A percentile compares a stretch with the other conserved stretches of the same genome.
Evolutionary conservation across 2,888 invertebrate genomes (phyloP).

Genomic region (Lepeophtheirus nordmannii): DNA sequence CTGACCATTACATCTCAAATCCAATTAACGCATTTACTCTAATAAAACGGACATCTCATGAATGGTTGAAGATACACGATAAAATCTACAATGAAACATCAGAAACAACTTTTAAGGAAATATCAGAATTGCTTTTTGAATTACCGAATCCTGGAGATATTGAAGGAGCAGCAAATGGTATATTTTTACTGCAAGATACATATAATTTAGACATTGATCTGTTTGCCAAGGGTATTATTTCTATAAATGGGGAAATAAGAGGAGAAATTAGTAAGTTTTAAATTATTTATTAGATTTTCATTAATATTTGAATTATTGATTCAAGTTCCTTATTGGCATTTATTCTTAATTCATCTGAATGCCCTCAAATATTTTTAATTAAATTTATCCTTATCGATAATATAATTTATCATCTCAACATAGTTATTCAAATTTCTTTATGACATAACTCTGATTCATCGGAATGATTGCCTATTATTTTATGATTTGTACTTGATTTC

Average conservation of each 20-base stretch:
- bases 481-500: not conserved
- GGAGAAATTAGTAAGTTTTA: not conserved
- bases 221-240: not conserved
- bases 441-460: too few species aligned
- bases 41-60: constrained; percentile 11
- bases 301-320: too few species aligned
- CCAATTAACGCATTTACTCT: constrained; percentile 17
- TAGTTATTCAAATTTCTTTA: too few species aligned
- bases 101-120: not conserved
- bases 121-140: not conserved
- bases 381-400: too few species aligned
- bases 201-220: not conserved
- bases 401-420: too few species aligned
- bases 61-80: not conserved
- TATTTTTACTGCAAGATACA: not conserved
- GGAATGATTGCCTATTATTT: too few species aligned
- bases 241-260: not conserved
- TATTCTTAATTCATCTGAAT: too few species aligned
- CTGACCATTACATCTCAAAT: constrained; percentile 18
- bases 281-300: too few species aligned
- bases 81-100: not conserved
- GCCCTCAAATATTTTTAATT: too few species aligned
- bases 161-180: constrained; percentile 8
- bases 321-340: too few species aligned
- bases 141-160: not conserved